These are phyloP conservation scores for Acrobasis consociella DNA, from an alignment of 2,888 invertebrate species.

Conservation along the genomic window DNA sequence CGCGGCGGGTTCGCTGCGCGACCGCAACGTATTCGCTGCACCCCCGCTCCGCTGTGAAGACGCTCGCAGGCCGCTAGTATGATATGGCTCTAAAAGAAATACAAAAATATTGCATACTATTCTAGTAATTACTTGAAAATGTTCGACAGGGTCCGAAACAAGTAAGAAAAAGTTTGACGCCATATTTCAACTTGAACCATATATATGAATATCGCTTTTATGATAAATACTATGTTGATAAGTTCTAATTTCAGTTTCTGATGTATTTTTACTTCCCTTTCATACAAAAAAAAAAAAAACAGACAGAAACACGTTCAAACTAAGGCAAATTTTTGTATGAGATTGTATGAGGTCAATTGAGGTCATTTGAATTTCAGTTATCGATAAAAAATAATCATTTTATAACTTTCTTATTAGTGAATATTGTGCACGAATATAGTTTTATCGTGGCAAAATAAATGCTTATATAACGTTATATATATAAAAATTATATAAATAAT, in stretches of 20 bases:
- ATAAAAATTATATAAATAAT: too few species aligned
- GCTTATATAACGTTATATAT: too few species aligned
- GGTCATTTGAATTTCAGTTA: neutral
- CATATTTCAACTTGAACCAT: neutral
- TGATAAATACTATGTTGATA: neutral
- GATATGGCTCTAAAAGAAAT: too few species aligned
- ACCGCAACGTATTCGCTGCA: too few species aligned
- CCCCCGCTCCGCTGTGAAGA: too few species aligned
- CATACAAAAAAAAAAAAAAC: neutral
- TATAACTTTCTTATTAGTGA: neutral
- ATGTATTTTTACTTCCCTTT: neutral
- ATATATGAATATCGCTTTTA: neutral
- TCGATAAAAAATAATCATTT: constrained; percentile 3
- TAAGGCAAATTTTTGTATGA: constrained; percentile 4
- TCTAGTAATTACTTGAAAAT: too few species aligned
- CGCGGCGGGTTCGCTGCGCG: too few species aligned
- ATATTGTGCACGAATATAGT: neutral
- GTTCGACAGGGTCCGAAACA: too few species aligned
- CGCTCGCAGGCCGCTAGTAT: too few species aligned
- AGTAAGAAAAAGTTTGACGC: neutral
- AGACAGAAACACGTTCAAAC: neutral
- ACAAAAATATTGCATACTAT: too few species aligned
- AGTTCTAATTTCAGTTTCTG: constrained; percentile 1
- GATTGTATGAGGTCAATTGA: constrained; percentile 1
- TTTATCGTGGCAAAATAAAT: constrained; percentile 5